A percentile compares a stretch with the other conserved stretches of the same genome.
Conservation (phyloP, 35 echinoderm and acorn worm species). For the Diadema setosum region DNA sequence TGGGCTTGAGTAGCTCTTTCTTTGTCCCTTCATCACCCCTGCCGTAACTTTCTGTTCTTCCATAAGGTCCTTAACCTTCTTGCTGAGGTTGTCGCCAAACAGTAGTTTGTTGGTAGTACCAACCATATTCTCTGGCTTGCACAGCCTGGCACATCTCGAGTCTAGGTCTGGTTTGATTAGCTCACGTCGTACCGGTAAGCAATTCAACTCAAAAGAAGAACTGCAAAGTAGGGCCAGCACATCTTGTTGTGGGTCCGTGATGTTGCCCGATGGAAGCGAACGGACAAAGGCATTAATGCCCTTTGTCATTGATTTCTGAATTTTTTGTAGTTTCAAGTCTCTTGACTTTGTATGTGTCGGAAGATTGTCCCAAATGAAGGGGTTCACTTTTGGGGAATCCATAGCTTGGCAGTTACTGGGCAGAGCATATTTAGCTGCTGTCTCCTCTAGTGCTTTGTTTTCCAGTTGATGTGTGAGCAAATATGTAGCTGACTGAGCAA, state of each 20-base stretch:
- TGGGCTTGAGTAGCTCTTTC: no score
- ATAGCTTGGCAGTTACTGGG: constrained; percentile 8
- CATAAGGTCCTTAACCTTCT: not conserved
- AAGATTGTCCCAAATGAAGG: not conserved
- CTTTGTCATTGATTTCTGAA: constrained; percentile 19
- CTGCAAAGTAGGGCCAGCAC: not conserved
- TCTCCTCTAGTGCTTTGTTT: not conserved
- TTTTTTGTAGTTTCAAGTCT: constrained; percentile 15
- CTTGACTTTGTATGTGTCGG: not conserved
- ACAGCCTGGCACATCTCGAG: not conserved
- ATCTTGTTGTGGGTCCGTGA: not conserved
- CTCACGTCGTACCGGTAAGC: not conserved
- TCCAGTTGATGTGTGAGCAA: not conserved
- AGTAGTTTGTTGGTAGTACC: not conserved
- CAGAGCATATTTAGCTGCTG: not conserved
- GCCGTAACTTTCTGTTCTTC: not conserved
- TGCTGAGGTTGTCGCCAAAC: not conserved
- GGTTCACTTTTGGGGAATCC: constrained; percentile 36
- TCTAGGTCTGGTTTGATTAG: not conserved
- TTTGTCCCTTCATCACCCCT: not conserved
- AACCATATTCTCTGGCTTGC: not conserved
- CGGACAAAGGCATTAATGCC: not conserved
- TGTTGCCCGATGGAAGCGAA: not conserved
- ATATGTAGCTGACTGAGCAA: not conserved
- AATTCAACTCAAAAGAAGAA: constrained; percentile 23